phyloP scores from a whole-genome alignment of 30 jellyfish, hydroid and myxozoan species.

The Nemopilema nomurai region DNA sequence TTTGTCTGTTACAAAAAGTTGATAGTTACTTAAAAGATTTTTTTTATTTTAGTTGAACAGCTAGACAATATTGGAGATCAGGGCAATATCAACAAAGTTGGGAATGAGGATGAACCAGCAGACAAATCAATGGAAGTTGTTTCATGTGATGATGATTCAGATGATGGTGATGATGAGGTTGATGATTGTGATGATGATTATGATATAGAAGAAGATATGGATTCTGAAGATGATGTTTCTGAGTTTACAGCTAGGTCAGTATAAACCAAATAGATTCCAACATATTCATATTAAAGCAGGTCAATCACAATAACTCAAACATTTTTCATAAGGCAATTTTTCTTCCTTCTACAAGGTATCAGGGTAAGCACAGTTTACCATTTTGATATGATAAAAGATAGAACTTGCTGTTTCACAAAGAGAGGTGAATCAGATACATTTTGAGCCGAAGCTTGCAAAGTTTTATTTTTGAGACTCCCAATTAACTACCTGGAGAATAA shows the following conservation, averaged over 20 bases:
- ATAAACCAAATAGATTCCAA: background rate
- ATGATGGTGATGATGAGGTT: constrained; percentile 13
- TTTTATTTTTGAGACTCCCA: background rate
- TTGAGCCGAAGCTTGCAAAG: background rate
- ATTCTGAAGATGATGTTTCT: constrained; percentile 10
- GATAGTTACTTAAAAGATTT: background rate
- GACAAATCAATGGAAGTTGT: constrained; percentile 4
- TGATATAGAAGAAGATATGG: constrained; percentile 12
- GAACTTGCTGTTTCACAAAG: background rate
- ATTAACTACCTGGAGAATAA: background rate
- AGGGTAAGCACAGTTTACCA: no score
- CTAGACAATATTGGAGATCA: background rate
- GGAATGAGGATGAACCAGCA: background rate
- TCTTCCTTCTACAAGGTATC: no score
- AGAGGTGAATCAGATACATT: background rate
- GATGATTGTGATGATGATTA: constrained; percentile 2
- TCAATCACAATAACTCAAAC: no score
- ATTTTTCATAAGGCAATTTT: no score
- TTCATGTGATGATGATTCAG: background rate
- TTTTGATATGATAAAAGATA: background rate
- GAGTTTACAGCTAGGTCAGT: constrained; percentile 11
- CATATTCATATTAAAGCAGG: no score
- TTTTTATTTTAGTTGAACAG: background rate
- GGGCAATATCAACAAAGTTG: background rate
- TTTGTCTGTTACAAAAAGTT: background rate